Evolutionary conservation across 2,797 vertebrate species (phyloP).

Genomic region (Eptatretus atami): DNA sequence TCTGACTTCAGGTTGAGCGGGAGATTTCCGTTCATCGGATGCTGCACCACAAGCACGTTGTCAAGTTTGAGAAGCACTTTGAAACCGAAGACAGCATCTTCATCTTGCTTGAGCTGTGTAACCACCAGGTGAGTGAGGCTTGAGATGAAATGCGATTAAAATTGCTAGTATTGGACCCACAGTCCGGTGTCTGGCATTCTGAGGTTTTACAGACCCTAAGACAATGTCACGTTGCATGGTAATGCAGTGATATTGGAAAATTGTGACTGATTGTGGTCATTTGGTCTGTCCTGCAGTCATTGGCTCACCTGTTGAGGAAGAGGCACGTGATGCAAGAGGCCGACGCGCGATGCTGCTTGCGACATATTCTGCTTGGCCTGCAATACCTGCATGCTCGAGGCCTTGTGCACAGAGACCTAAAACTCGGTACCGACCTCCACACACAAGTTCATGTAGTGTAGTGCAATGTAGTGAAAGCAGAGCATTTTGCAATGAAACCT

Average conservation of each 20-base stretch:
- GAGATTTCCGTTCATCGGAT: slow-evolving; percentile 2
- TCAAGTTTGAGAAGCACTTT: background rate
- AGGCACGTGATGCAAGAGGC: background rate
- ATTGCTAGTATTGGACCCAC: background rate
- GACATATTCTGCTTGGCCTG: background rate
- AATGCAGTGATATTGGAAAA: background rate
- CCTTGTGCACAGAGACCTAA: background rate
- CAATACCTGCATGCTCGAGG: background rate
- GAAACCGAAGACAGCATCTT: background rate
- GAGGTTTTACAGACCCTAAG: background rate
- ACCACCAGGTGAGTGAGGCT: background rate
- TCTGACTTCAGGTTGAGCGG: background rate
- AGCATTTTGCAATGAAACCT: too few species aligned
- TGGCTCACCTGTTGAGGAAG: background rate
- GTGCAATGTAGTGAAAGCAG: too few species aligned
- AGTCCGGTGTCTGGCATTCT: background rate
- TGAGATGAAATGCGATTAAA: background rate
- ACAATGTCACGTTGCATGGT: background rate
- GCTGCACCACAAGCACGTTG: background rate
- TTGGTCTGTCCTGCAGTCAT: background rate
- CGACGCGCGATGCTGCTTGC: background rate
- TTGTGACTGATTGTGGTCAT: background rate
- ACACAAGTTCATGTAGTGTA: background rate
- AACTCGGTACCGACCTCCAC: background rate
- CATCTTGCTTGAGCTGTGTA: slow-evolving; percentile 5